phyloP scores from a whole-genome alignment of 2,797 vertebrate genomes.

The Ctenopoma multispine region DNA sequence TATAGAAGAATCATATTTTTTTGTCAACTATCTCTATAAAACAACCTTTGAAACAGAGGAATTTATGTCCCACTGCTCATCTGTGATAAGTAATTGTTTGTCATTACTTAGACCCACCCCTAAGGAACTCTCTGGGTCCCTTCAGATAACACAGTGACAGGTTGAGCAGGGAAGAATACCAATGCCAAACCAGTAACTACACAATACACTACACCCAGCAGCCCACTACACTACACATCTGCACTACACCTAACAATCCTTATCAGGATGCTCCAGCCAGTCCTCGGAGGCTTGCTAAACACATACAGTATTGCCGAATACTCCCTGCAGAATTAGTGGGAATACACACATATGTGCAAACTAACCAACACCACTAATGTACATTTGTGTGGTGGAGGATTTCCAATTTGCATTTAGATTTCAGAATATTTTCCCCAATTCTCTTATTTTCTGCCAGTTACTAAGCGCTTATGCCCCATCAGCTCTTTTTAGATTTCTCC shows the following conservation, averaged over 20 bases:
- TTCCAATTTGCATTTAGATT: constrained; percentile 77
- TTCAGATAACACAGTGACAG: constrained; percentile 69
- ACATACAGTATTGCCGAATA: constrained; percentile 41
- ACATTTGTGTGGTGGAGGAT: constrained; percentile 43
- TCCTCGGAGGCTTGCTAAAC: constrained; percentile 61
- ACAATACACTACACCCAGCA: constrained; percentile 47
- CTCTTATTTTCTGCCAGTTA: constrained; percentile 24
- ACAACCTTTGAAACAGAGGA: constrained; percentile 20
- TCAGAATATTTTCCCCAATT: constrained; percentile 38
- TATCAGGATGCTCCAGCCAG: constrained; percentile 77
- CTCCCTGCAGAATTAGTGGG: constrained; percentile 43
- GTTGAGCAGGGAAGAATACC: constrained; percentile 47
- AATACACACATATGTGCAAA: constrained; percentile 44
- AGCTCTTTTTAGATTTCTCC: constrained; percentile 41
- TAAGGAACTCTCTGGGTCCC: constrained; percentile 57
- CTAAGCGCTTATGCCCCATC: constrained; percentile 20
- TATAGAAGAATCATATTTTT: neutral
- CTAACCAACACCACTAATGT: constrained; percentile 49
- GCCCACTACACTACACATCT: constrained; percentile 48
- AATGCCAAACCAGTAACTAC: constrained; percentile 49
- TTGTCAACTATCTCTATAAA: constrained; percentile 7
- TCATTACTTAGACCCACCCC: constrained; percentile 61
- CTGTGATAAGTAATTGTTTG: constrained; percentile 61
- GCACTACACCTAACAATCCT: constrained; percentile 47
- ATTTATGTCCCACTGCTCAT: constrained; percentile 31